Percentiles rank a stretch among this genome's conserved stretches.
phyloP scores from a whole-genome alignment of 1,140 invertebrate species.

The Drosophila truncata region DNA sequence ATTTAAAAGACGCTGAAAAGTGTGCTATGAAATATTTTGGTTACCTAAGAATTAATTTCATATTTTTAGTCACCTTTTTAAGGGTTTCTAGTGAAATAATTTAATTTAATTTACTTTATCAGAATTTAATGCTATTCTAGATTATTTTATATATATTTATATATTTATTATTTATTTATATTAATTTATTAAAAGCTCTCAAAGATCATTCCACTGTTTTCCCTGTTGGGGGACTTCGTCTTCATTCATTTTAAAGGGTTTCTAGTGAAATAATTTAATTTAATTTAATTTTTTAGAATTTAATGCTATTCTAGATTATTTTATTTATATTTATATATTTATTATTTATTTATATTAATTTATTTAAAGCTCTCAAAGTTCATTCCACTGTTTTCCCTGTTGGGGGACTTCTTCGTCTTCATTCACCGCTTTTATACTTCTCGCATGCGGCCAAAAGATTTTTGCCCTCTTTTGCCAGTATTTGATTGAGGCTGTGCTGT shows the following conservation, averaged over 20 bases:
- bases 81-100: not conserved
- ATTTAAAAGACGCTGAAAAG: not conserved
- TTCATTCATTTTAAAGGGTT: not conserved
- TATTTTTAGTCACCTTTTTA: not conserved
- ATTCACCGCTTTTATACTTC: constrained; percentile 18
- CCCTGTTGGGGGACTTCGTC: not conserved
- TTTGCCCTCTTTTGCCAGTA: constrained; percentile 60
- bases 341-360: not conserved
- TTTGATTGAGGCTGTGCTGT: constrained; percentile 42
- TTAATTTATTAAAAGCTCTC: not conserved
- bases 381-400: constrained; percentile 5
- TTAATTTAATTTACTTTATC: too few species aligned
- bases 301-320: not conserved
- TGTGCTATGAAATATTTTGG: not conserved
- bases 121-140: too few species aligned
- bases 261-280: not conserved
- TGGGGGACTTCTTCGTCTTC: not conserved
- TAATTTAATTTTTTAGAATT: too few species aligned
- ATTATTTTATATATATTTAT: not conserved
- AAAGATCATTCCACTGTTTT: constrained; percentile 2
- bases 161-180: too few species aligned
- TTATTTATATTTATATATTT: not conserved
- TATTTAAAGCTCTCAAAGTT: not conserved
- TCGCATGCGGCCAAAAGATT: constrained; percentile 77
- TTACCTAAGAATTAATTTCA: not conserved